Percentiles rank a stretch among this genome's conserved stretches.
Conservation (phyloP, 2,797 vertebrate genomes). For the Heteromormyrus szaboi region DNA sequence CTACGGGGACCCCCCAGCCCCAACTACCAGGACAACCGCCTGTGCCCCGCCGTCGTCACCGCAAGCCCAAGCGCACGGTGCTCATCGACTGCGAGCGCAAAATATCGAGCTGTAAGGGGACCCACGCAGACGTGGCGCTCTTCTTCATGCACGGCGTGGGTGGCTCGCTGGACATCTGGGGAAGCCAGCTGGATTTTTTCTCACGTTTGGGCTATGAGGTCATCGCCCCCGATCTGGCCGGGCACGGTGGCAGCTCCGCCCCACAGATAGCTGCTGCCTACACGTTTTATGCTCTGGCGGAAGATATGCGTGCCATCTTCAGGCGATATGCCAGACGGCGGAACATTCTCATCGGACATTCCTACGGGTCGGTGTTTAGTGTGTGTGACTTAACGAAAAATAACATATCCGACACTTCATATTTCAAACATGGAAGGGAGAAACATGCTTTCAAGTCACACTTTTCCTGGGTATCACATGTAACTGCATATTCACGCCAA, state of each 20-base stretch:
- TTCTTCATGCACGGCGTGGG: constrained; percentile 95
- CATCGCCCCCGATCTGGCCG: constrained; percentile 85
- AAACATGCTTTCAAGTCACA: neutral
- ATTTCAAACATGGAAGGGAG: neutral
- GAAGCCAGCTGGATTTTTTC: constrained; percentile 92
- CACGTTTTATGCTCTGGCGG: constrained; percentile 90
- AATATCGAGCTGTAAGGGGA: constrained; percentile 89
- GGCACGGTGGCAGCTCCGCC: constrained; percentile 81
- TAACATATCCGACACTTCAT: neutral
- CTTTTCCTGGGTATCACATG: neutral
- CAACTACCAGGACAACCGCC: constrained; percentile 57
- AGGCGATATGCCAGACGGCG: constrained; percentile 85
- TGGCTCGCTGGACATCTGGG: constrained; percentile 93
- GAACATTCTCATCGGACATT: constrained; percentile 92
- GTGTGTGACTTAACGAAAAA: neutral
- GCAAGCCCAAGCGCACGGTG: constrained; percentile 81
- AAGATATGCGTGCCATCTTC: constrained; percentile 87
- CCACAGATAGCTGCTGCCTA: constrained; percentile 88
- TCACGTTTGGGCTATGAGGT: constrained; percentile 86
- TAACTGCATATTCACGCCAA: neutral
- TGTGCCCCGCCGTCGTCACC: constrained; percentile 61
- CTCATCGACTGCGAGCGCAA: constrained; percentile 78
- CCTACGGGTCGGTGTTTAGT: constrained; percentile 76
- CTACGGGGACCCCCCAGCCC: constrained; percentile 49
- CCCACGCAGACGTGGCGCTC: constrained; percentile 79